phyloP scores from a whole-genome alignment of 2,888 invertebrate genomes.

The Polia nebulosa region DNA sequence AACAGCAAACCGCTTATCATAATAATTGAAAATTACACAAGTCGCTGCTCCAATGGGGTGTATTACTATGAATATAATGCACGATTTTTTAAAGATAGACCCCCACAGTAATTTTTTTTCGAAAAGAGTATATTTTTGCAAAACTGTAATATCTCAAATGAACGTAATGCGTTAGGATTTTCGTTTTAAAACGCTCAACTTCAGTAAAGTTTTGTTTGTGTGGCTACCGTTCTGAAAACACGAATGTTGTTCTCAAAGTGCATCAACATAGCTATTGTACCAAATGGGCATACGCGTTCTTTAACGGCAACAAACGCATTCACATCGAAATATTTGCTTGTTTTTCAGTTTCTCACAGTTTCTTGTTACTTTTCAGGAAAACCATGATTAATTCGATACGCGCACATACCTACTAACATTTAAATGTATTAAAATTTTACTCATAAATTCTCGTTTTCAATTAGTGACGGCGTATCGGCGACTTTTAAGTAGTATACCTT shows the following conservation, averaged over 20 bases:
- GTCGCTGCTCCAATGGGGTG: slow-evolving; percentile 38
- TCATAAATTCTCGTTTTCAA: slow-evolving; percentile 21
- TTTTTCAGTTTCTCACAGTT: slow-evolving; percentile 76
- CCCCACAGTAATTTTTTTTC: slow-evolving; percentile 1
- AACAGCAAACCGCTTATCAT: slow-evolving; percentile 65
- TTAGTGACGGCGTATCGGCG: slow-evolving; percentile 18
- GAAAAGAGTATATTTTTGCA: background rate
- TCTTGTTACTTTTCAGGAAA: slow-evolving; percentile 63
- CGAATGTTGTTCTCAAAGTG: slow-evolving; percentile 80
- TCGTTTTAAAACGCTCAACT: slow-evolving; percentile 57
- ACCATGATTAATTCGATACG: slow-evolving; percentile 41
- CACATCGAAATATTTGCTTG: slow-evolving; percentile 81
- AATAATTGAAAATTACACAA: slow-evolving; percentile 53
- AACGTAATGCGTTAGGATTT: slow-evolving; percentile 45
- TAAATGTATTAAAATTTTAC: slow-evolving; percentile 1
- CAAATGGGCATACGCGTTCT: slow-evolving; percentile 77
- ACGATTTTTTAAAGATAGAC: slow-evolving; percentile 14
- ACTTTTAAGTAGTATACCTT: slow-evolving; percentile 48
- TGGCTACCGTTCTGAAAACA: slow-evolving; percentile 83
- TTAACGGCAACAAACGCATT: slow-evolving; percentile 82
- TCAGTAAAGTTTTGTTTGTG: slow-evolving; percentile 72
- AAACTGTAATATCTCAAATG: slow-evolving; percentile 21
- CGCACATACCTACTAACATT: slow-evolving; percentile 7
- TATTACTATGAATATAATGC: slow-evolving; percentile 31
- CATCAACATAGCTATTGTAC: slow-evolving; percentile 86